phyloP scores from a whole-genome alignment of 2,888 invertebrate genomes.

The Myopa tessellatipennis region DNA sequence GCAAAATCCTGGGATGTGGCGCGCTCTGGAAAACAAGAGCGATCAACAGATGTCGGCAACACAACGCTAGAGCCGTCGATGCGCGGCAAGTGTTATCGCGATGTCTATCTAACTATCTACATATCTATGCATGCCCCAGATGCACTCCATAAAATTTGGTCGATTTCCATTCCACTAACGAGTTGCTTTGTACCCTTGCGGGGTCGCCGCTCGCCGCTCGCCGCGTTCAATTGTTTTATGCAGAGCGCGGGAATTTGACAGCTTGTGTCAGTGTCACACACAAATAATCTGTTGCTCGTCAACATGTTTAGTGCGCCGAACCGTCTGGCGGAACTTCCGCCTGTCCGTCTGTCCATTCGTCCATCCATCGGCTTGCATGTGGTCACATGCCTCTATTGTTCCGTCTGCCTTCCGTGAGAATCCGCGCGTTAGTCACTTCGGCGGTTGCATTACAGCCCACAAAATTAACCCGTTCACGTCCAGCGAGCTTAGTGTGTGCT shows the following conservation, averaged over 20 bases:
- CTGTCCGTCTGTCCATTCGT: not conserved
- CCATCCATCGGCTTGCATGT: not conserved
- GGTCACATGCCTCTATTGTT: no score
- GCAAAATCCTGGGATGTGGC: no score
- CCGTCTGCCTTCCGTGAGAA: not conserved
- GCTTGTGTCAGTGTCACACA: conserved; percentile 58
- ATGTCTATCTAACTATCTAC: not conserved
- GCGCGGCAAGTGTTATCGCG: not conserved
- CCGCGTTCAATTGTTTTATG: conserved; percentile 53
- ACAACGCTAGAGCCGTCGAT: not conserved
- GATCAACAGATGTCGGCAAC: not conserved
- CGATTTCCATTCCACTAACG: not conserved
- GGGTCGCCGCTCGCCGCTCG: not conserved
- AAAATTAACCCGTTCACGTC: conserved; percentile 4
- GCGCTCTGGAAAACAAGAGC: not conserved
- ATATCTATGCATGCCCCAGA: not conserved
- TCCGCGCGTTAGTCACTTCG: not conserved
- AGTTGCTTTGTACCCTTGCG: not conserved
- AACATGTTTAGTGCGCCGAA: not conserved
- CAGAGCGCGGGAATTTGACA: conserved; percentile 64
- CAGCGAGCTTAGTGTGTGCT: conserved; percentile 12
- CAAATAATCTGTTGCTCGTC: conserved; percentile 38
- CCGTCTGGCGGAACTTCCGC: not conserved
- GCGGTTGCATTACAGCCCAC: conserved; percentile 12
- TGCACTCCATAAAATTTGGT: not conserved